Evolutionary conservation across 2,797 vertebrate species (phyloP), one percentile per base, ranked within the genome.

Genomic region (Malurus splendens): DNA sequence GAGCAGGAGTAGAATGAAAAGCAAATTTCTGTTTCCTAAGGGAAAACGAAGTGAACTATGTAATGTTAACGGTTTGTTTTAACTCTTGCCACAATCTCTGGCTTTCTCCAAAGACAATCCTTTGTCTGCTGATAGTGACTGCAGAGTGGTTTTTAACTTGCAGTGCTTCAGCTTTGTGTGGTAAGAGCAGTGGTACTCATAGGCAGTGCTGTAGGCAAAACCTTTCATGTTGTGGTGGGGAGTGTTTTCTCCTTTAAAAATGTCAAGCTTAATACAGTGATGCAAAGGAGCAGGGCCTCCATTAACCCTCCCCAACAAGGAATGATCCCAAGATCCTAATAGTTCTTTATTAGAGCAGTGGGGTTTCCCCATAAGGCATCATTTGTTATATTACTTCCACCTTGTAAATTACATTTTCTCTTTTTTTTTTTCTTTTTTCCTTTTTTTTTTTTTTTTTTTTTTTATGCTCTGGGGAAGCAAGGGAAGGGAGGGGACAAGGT

Each of bases 341-440:
- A 73, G 50, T 57, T 81, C 80, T 90, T 95, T 95, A 93, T 94
- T 86, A 90, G 73, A 90, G 64, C 89, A 65, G 22, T 87, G 88
- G 87, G 90, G 73, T 78, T 93, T 93, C 81, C 82, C 90, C 72
- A 90, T 78, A 93, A 94, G 91, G 84, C 88, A 93, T 92, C 51
- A 56, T 94, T 93, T 93, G 50, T 90, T 94, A 77, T 89, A 90
- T 90, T 94, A 87, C 86, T 94, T 94, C 89, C 85, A 94, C 78
- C 71, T 90, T 90, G 61, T 94, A 94, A 93, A 90, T 93, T 92
- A 61, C 72, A 6, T 70, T 82, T 92, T 67, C 3, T 12, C 7
- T 18, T 8, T 18, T 41, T 41, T 41, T 41, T 41, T 87, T 71
- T 87, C 56, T 6, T 41, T 50, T 23, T 38, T 28, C 33, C 8